phyloP scores from a whole-genome alignment of 2,113 vertebrate species.

The Otolemur garnettii region DNA sequence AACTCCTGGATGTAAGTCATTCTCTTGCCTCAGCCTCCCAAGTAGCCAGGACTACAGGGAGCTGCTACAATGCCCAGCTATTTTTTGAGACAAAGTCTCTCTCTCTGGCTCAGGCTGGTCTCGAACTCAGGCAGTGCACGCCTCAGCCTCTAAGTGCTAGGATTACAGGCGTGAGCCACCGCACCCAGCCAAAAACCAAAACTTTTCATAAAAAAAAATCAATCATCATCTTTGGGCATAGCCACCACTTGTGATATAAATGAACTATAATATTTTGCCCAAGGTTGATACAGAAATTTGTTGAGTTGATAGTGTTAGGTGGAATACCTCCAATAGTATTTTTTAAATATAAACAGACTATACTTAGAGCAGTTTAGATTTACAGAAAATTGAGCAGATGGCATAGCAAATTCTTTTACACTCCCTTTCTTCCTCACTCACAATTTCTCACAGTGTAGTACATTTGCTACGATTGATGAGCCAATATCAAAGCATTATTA shows the following conservation, averaged over 20 bases:
- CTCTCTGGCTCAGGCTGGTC: too few species aligned
- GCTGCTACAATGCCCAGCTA: too few species aligned
- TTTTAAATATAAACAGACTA: conserved; percentile 15
- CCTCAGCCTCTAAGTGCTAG: too few species aligned
- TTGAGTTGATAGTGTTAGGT: conserved; percentile 8
- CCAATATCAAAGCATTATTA: neutral
- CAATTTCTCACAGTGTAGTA: neutral
- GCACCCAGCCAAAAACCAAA: neutral
- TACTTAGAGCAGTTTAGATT: neutral
- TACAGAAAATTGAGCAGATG: neutral
- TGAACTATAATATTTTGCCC: neutral
- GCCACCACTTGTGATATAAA: neutral
- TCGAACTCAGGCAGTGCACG: too few species aligned
- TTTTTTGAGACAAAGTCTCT: too few species aligned
- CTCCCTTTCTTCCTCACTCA: neutral
- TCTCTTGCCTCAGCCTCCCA: too few species aligned
- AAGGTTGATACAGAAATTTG: neutral
- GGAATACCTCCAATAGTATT: neutral
- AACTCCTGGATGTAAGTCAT: too few species aligned
- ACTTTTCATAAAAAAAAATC: conserved; percentile 29
- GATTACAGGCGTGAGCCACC: too few species aligned
- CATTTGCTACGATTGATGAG: neutral
- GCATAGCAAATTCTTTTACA: neutral
- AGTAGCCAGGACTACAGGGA: too few species aligned
- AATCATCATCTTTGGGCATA: neutral